Conservation (phyloP, 2,888 invertebrate species). For the Lasioglossum malachurum region DNA sequence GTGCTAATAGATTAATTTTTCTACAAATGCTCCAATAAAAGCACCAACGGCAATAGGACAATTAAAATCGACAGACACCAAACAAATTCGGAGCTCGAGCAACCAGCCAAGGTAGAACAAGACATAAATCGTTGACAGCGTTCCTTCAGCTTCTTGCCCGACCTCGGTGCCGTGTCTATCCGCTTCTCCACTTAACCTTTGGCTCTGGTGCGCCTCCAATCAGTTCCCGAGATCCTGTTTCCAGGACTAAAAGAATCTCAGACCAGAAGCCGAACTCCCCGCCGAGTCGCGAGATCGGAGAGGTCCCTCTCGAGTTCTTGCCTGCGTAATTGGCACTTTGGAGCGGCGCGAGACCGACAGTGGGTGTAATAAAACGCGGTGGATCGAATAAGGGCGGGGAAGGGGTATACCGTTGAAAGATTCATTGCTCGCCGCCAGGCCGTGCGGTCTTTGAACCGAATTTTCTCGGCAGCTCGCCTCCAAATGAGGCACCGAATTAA, state of each 20-base stretch:
- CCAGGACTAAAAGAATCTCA: constrained; percentile 65
- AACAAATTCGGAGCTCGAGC: background rate
- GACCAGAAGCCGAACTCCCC: constrained; percentile 37
- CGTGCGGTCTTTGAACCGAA: constrained; percentile 60
- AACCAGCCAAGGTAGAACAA: background rate
- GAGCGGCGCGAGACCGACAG: constrained; percentile 58
- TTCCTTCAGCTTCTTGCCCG: too few species aligned
- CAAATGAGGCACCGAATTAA: constrained; percentile 58
- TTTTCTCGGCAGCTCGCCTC: constrained; percentile 44
- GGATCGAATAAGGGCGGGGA: constrained; percentile 20
- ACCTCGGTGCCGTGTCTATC: background rate
- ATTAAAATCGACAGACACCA: background rate
- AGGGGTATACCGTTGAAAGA: constrained; percentile 54
- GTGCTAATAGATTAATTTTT: background rate
- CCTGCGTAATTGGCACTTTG: constrained; percentile 71
- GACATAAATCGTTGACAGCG: background rate
- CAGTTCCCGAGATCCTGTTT: constrained; percentile 63
- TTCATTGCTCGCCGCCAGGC: constrained; percentile 58
- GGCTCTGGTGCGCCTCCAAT: constrained; percentile 37
- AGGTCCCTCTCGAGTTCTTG: constrained; percentile 50
- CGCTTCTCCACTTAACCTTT: constrained; percentile 3
- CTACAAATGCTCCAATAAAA: background rate
- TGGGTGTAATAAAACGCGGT: constrained; percentile 65
- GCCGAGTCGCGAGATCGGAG: constrained; percentile 32
- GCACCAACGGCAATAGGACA: background rate